Base-by-base conservation (phyloP, 2,888 invertebrate genomes). In the Drosophila mettleri region DNA sequence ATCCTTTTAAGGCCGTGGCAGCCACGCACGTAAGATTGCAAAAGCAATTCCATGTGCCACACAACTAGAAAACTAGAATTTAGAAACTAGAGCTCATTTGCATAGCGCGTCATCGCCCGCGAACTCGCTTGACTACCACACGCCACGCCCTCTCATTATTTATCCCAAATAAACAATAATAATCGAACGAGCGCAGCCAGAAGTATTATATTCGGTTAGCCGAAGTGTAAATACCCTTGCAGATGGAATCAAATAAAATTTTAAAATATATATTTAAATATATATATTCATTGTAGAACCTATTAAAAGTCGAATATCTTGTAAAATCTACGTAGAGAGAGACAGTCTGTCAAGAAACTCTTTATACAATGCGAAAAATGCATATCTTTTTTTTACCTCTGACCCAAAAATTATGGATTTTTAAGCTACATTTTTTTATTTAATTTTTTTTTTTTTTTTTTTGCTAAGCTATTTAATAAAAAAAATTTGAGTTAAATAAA, bases 11-110 rank as follows among this genome's bases (percentile, higher is more conserved):
- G 62, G 91, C 89, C n/a, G 86, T 87, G 62, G 82, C 89, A 27
- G 81, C 89, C 31, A 79, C 90, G 52, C 90, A 90, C 78, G 90
- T 90, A 82, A 89, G 90, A 76, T 75, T 90, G 81, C 91, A 90
- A 77, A 88, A 86, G 81, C 89, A 91, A 86, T 85, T 86, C 58
- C 89, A 89, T 83, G 89, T 89, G 79, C 89, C 90, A 53, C 87
- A 84, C 61, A 85, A 89, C 80, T 79, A 88, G 62, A 61, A 29
- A 36, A 16, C 48, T 8, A 51, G 24, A 24, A 33, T 8, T 12
- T 0, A 83, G 64, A 55, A 36, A 41, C 29, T 55, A 69, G 41
- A 58, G 39, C 51, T 33, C 74, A 74, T 75, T 68, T 79, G 62
- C 78, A 78, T 74, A 63, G 20, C n/a, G 14, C 33, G n/a, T n/a